Base-by-base conservation (phyloP, 1,140 invertebrate species). In the Calephelis nemesis region DNA sequence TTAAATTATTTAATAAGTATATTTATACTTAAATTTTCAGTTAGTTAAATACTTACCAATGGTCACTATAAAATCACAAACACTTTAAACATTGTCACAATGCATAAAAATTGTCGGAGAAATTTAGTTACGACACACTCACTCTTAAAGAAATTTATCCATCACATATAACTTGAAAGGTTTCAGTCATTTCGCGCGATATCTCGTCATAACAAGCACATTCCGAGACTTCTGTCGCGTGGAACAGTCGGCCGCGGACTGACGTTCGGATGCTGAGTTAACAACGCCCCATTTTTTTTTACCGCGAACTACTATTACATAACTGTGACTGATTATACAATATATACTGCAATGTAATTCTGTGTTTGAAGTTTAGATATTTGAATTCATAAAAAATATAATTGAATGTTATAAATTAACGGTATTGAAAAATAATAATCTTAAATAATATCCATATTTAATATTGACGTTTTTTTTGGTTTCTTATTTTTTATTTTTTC, bases 1-100 rank as follows among this genome's bases (percentile, higher is more conserved):
- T 45, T 6, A 1, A 45, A 45, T 7, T 9, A 9, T 7, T 5
- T 45, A 45, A 7, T 5, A 45, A 45, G 8, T 45, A 7, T 45
- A 45, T 45, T n/a, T 45, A 7, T 6, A 45, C 42, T 45, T 45
- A 5, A 45, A 45, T 7, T 5, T 7, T 9, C 42, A 45, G 42
- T 9, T 7, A 42, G 5, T 48, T 39, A 8, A 40, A 60, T 69
- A 88, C 87, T 90, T 70, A 90, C 87, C 87, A 85, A 85, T 83
- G 82, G 80, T 88, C 85, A 90, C 87, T 90, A 88, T 85, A 90
- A 90, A 83, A 90, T 81, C 81, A 84, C 79, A 87, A 76, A 81
- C 65, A 79, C 85, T 84, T 87, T 73, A 85, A 77, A 82, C 73
- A 83, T 79, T 66, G 82, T 84, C 81, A 79, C 76, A 68, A 77